Evolutionary conservation across 2,797 vertebrate genomes (phyloP), one percentile per base, ranked within the genome.

Genomic region (Microctenopoma lineatum): DNA sequence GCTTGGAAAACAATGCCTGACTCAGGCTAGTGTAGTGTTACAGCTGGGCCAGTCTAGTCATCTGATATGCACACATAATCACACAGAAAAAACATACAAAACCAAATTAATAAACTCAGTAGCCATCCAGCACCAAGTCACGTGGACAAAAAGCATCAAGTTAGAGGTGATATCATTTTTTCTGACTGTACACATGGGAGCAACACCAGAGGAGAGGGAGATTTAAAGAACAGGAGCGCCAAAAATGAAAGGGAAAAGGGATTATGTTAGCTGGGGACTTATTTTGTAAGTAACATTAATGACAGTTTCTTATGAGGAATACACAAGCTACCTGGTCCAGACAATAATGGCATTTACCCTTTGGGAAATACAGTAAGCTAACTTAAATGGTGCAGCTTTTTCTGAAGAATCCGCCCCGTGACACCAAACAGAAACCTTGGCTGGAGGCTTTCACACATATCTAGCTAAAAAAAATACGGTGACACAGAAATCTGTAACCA

Each of bases 1-100:
- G 96, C 96, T 98, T 96, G 96, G 96, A 96, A 98, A 98, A 99
- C 97, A 98, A 96, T 96, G 97, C 97, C 97, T 97, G 96, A 97
- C 95, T 97, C 96, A 97, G 97, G 97, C 97, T 99, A 98, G 96
- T 98, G 97, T 96, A 97, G 96, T 98, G 96, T 97, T 97, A 97
- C 97, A 95, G 97, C 97, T 97, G 96, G 96, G 96, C 97, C 97
- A 98, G 96, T 96, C 97, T 98, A 98, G 96, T 98, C 96, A 99
- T 99, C 98, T 98, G 97, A 98, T 99, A 98, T 99, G 98, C 98
- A 99, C 97, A 99, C 95, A 99, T 98, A 98, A 98, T 98, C 97
- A 99, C 96, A 99, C 96, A 98, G 95, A 98, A 98, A 98, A 95
- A 95, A 99, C 97, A 98, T 98, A 99, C 96, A 98, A 95, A 98